Conservation (phyloP, 2,888 invertebrate species). For the Heliconius cydno region DNA sequence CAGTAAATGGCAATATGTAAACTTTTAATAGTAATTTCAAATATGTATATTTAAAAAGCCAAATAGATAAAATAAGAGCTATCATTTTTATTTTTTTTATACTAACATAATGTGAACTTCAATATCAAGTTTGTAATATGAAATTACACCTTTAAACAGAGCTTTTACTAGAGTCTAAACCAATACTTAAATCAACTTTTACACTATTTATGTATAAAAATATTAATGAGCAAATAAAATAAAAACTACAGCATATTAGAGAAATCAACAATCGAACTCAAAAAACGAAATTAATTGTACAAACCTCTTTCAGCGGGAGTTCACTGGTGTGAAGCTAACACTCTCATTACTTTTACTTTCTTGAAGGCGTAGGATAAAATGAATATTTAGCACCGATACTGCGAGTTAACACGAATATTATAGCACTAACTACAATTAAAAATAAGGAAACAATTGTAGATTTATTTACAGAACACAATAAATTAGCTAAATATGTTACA, state of each 20-base stretch:
- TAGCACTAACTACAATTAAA: conserved; percentile 56
- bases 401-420: conserved; percentile 53
- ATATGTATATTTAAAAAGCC: too few species aligned
- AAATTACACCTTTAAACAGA: not conserved
- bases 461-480: conserved; percentile 61
- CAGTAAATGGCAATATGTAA: too few species aligned
- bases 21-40: too few species aligned
- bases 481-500: conserved; percentile 64
- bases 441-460: conserved; percentile 60
- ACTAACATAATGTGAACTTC: not conserved
- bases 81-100: not conserved
- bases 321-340: conserved; percentile 56
- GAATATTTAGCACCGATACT: conserved; percentile 47
- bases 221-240: not conserved
- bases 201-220: not conserved
- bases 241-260: not conserved
- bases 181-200: not conserved
- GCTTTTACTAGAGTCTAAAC: not conserved
- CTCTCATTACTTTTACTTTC: conserved; percentile 61
- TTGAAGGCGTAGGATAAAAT: conserved; percentile 37
- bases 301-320: conserved; percentile 57
- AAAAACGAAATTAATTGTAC: conserved; percentile 40
- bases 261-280: not conserved
- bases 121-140: not conserved
- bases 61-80: too few species aligned